Percentiles rank a stretch among this genome's conserved stretches.
phyloP scores from a whole-genome alignment of 2,888 invertebrate species.

The Machimus rusticus region DNA sequence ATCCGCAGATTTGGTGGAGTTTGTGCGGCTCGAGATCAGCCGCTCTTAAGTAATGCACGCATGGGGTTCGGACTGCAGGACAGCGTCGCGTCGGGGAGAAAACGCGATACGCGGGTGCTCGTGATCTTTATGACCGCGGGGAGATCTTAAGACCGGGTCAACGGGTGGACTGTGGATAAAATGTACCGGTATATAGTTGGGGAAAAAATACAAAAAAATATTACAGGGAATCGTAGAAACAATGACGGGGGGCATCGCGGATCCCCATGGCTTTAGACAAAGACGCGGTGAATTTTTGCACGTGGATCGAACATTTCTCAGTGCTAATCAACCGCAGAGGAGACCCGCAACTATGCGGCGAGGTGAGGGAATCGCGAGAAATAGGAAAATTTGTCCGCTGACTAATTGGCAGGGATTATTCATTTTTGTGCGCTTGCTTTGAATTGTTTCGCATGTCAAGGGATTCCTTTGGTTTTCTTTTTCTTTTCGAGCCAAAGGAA shows the following conservation, averaged over 20 bases:
- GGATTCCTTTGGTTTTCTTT: not conserved
- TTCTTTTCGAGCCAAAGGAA: not conserved
- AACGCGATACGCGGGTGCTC: constrained; percentile 40
- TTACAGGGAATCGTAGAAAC: not conserved
- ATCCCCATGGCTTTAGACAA: not conserved
- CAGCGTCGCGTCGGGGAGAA: not conserved
- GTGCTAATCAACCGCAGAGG: not conserved
- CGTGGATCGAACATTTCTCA: constrained; percentile 4
- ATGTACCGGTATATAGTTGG: not conserved
- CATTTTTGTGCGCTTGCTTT: not conserved
- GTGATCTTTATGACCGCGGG: constrained; percentile 33
- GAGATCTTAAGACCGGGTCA: constrained; percentile 37
- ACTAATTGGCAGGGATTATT: constrained; percentile 11
- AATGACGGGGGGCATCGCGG: not conserved
- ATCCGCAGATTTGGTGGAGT: not conserved
- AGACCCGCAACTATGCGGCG: not conserved
- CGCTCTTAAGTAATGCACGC: constrained; percentile 27
- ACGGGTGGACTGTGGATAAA: constrained; percentile 27
- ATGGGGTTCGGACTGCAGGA: not conserved
- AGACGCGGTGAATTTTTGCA: constrained; percentile 7
- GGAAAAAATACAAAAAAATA: not conserved
- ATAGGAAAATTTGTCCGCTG: constrained; percentile 6
- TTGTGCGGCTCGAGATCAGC: not conserved
- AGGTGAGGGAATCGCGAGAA: not conserved
- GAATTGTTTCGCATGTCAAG: not conserved